Base-by-base conservation (phyloP, 2,113 vertebrate genomes). In the Lepus timidus region DNA sequence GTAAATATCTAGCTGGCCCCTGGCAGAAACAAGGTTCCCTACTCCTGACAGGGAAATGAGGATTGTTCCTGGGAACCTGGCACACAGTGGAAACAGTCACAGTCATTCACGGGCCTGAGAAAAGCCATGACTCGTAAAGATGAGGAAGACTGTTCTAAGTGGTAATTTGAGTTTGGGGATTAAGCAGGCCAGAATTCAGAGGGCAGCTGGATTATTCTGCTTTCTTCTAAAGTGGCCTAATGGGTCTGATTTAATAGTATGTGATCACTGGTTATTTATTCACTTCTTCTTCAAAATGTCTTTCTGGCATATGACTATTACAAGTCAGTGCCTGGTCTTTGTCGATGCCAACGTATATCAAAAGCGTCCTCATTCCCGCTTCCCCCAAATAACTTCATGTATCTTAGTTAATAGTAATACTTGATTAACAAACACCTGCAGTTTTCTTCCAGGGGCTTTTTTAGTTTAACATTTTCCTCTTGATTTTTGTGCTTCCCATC, bases 391-490 rank as follows among this genome's bases (percentile, higher is more conserved):
- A 89, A 85, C 51, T 73, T 84, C 23, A 68, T 52, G 79, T 52
- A 83, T 67, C 51, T 80, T 67, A 55, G 39, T 92, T 70, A 98
- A 3, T 8, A 44, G 44, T 44, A 44, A 44, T 95, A 98, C 96
- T 91, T 95, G 74, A 95, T 97, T 61, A 96, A 75, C 67, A 96
- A 86, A 95, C 87, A 75, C 19, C 96, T 93, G 92, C 95, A 93
- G 58, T 94, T 97, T 89, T 98, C 98, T 61, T 99, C 98, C 1
- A 78, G 75, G 0, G 94, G 73, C 6, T 93, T 92, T 52, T 95
- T 97, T 17, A 95, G n/a, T 89, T 97, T 98, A 22, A 97, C 79
- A 2, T 97, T 98, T 95, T 99, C 99, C 74, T 98, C 98, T 92
- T 95, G 98, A 79, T 87, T 96, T 25, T 93, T 97, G 4, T 96